Evolutionary conservation across 2,888 invertebrate genomes (phyloP).

Genomic region (Sphecodes monilicornis): DNA sequence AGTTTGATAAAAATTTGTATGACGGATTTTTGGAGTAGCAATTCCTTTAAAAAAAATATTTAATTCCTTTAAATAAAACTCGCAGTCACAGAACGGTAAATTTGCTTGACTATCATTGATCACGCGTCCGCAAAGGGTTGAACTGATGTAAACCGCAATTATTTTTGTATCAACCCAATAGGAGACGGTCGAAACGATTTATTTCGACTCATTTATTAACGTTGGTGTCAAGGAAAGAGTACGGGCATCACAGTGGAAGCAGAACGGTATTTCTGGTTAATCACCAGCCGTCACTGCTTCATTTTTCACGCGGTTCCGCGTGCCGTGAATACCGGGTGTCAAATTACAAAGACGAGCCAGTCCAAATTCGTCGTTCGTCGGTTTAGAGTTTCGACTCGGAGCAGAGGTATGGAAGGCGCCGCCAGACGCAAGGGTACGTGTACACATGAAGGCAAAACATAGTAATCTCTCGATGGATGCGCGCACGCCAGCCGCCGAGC

Average conservation of each 20-base stretch:
- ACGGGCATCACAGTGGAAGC: not conserved
- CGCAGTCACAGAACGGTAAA: not conserved
- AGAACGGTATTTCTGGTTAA: not conserved
- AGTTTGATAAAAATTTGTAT: too few species aligned
- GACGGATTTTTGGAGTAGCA: too few species aligned
- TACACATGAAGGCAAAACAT: conserved; percentile 15
- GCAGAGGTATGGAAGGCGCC: conserved; percentile 4
- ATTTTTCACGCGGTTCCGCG: conserved; percentile 27
- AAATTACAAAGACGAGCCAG: conserved; percentile 39
- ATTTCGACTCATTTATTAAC: not conserved
- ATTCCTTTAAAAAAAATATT: too few species aligned
- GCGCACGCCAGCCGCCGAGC: not conserved
- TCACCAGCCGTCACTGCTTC: not conserved
- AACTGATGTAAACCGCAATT: not conserved
- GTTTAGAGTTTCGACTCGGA: conserved; percentile 24
- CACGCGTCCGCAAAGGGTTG: not conserved
- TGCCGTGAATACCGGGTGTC: conserved; percentile 45
- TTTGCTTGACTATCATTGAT: not conserved
- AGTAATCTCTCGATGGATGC: conserved; percentile 28
- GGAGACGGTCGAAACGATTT: not conserved
- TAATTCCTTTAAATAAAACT: too few species aligned
- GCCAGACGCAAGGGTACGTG: conserved; percentile 3
- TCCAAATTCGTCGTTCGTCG: conserved; percentile 31
- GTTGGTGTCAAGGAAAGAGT: not conserved
- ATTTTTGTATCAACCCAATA: not conserved